phyloP scores from a whole-genome alignment of 2,888 invertebrate genomes.

The Sycophila texana region DNA sequence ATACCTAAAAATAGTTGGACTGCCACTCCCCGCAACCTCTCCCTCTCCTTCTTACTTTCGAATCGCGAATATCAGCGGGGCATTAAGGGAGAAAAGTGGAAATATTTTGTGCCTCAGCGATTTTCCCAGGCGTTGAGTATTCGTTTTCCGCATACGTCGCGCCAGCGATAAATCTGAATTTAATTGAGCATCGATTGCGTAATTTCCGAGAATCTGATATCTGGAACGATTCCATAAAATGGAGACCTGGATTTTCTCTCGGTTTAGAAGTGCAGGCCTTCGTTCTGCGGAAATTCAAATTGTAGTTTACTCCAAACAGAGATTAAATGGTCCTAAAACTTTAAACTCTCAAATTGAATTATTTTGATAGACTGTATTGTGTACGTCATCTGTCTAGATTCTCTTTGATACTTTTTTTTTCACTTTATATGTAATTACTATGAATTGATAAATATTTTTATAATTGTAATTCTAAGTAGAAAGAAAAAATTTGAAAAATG shows the following conservation, averaged over 20 bases:
- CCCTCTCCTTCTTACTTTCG: background rate
- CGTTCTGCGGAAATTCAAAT: conserved; percentile 48
- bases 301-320: conserved; percentile 40
- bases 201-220: conserved; percentile 53
- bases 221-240: conserved; percentile 54
- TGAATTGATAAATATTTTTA: too few relatives aligned
- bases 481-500: too few relatives aligned
- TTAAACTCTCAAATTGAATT: conserved; percentile 37
- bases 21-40: background rate
- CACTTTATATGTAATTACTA: too few relatives aligned
- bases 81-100: conserved; percentile 36
- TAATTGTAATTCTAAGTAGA: too few relatives aligned
- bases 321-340: conserved; percentile 47
- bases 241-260: conserved; percentile 27
- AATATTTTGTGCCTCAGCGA: conserved; percentile 34
- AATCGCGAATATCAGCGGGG: conserved; percentile 1
- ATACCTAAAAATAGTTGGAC: conserved; percentile 35
- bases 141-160: conserved; percentile 15
- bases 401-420: background rate
- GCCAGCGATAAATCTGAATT: conserved; percentile 51
- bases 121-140: conserved; percentile 24
- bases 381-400: background rate
- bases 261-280: conserved; percentile 5
- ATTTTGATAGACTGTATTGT: background rate
- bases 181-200: conserved; percentile 54